Base-by-base conservation (phyloP, 2,113 vertebrate species). In the Pteronura brasiliensis region DNA sequence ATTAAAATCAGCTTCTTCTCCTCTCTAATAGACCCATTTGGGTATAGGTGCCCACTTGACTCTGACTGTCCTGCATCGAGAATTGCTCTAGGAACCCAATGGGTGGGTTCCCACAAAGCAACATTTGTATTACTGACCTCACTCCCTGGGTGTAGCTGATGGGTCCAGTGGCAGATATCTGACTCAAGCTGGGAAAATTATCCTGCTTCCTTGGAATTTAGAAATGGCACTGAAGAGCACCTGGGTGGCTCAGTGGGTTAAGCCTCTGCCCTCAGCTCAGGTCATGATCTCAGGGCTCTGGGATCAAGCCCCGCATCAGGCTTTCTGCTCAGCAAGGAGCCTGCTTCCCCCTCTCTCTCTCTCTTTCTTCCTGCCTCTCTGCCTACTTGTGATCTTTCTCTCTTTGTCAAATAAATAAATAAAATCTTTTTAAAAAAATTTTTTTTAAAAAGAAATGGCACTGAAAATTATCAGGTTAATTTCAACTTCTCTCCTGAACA, bases 141-240 rank as follows among this genome's bases (percentile, higher is more conserved):
- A 77, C 2, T 82, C 10, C 18, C 31, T 89, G 42, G 4, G 47
- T 93, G 21, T 27, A 93, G 63, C 29, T 88, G 39, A 93, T 86
- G 52, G 34, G 10, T 67, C 23, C 31, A 81, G 17, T 52, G 49
- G 12, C 49, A 94, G 76, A 90, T 4, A 90, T 59, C 34, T 88
- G 55, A 88, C 47, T 96, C 29, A 87, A 36, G 21, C 21, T 57
- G 11, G 36, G 17, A 77, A 97, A 92, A 96, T 74, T 34, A 93
- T 88, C 85, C 44, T 86, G 42, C 61, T 21, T 83, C 52, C 23
- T 92, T 95, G 23, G 61, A 97, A 86, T 90, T 86, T 74, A 79
- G 14, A 85, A 76, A 96, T 55, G n/a, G 21, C 21, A 76, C 13
- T 83, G 65, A 77, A 92, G 17, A 17, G 17, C 52, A 55, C 52